These are phyloP conservation scores for Gandaritis pyraliata DNA, from an alignment of 2,888 invertebrate species.

Conservation along the genomic window DNA sequence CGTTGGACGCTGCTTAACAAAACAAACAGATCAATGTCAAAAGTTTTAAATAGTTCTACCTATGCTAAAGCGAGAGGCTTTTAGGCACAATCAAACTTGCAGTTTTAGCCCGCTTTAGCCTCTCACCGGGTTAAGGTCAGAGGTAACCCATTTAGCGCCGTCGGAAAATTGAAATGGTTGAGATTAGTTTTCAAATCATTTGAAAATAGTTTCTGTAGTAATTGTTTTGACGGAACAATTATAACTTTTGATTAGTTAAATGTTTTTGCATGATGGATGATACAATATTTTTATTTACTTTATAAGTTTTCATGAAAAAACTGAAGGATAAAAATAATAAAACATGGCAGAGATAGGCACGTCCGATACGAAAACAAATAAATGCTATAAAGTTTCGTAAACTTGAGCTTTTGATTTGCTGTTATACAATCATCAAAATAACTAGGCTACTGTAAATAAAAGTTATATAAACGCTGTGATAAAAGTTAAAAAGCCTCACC, in stretches of 20 bases:
- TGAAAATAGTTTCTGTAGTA: constrained; percentile 1
- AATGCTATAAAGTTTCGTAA: too few relatives aligned
- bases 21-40: too few relatives aligned
- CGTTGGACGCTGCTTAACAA: too few relatives aligned
- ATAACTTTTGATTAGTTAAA: not conserved
- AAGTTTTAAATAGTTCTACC: not conserved
- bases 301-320: too few relatives aligned
- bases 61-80: constrained; percentile 14
- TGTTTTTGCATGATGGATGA: too few relatives aligned
- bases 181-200: constrained; percentile 25
- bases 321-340: too few relatives aligned
- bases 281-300: too few relatives aligned
- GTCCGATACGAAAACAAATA: too few relatives aligned
- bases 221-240: not conserved
- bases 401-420: too few relatives aligned
- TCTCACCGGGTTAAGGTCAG: constrained; percentile 25
- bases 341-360: too few relatives aligned
- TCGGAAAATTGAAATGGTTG: constrained; percentile 12
- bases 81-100: constrained; percentile 25
- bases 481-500: constrained; percentile 56
- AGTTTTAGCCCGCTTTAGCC: constrained; percentile 6
- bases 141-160: constrained; percentile 6
- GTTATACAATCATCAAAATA: too few relatives aligned
- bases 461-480: not conserved
- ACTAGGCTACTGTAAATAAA: too few relatives aligned